Evolutionary conservation across 1,140 invertebrate species (phyloP).

Genomic region (Archegozetes longisetosus): DNA sequence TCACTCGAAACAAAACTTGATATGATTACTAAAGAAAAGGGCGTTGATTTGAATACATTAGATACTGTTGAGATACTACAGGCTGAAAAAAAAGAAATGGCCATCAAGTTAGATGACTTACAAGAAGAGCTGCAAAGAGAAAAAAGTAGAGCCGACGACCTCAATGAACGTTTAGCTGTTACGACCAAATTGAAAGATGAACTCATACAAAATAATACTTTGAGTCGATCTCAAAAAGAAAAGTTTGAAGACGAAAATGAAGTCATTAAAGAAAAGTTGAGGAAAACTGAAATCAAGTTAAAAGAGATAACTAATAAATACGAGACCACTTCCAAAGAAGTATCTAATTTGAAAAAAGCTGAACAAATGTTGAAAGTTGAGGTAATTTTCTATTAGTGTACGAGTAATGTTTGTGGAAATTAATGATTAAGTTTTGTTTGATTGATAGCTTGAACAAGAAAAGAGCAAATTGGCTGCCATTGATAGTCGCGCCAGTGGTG

Average conservation of each 20-base stretch:
- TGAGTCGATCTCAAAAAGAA: not conserved
- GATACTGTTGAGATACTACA: constrained; percentile 5
- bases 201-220: not conserved
- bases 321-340: constrained; percentile 1
- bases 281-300: not conserved
- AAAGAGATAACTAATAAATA: constrained; percentile 5
- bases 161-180: not conserved
- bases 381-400: constrained; percentile 1
- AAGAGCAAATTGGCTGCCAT: constrained; percentile 4
- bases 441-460: constrained; percentile 4
- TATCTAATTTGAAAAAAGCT: not conserved
- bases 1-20: constrained; percentile 8
- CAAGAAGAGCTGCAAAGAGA: not conserved
- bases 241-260: constrained; percentile 3
- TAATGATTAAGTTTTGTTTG: not conserved
- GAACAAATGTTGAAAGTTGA: constrained; percentile 1
- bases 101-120: constrained; percentile 4
- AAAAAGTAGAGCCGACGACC: not conserved
- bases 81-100: constrained; percentile 8
- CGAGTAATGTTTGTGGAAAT: not conserved
- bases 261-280: not conserved
- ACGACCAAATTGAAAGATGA: constrained; percentile 6
- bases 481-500: constrained; percentile 10
- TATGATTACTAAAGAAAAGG: not conserved
- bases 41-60: not conserved